Conservation (phyloP, 2,113 vertebrate species). For the Montifringilla adamsi region DNA sequence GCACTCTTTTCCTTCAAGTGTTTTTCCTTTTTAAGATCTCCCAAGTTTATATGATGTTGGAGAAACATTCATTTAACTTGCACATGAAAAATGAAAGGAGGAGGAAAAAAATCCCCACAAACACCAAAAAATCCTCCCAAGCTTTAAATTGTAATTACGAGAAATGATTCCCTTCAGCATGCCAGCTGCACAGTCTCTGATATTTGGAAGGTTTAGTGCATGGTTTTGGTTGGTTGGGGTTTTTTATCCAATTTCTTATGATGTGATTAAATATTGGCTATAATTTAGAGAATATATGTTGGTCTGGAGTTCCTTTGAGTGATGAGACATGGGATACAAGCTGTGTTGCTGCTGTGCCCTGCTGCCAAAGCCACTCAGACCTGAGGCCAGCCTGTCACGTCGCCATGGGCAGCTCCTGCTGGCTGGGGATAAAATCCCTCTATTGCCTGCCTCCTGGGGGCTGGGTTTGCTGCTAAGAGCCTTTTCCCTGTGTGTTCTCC, state of each 20-base stretch:
- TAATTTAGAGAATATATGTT: background rate
- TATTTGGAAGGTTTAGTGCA: background rate
- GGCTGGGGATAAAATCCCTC: background rate
- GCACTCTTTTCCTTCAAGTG: background rate
- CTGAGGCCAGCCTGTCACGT: background rate
- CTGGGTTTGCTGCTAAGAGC: background rate
- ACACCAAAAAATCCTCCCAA: background rate
- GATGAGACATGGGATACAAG: accelerated
- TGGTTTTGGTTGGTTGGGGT: background rate
- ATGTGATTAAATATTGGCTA: background rate
- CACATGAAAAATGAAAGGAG: background rate
- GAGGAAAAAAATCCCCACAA: background rate
- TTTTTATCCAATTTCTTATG: background rate
- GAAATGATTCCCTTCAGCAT: background rate
- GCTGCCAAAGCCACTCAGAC: background rate
- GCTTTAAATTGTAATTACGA: background rate
- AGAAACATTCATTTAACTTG: background rate
- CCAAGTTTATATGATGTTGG: background rate
- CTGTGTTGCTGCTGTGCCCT: background rate
- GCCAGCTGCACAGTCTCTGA: background rate
- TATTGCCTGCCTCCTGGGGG: accelerated
- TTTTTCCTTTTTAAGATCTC: background rate
- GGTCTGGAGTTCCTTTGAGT: background rate
- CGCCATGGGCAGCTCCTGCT: background rate
- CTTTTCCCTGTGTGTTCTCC: background rate